These are phyloP conservation scores for Clarias platycephalus DNA, from an alignment of 2,797 vertebrate genomes.

Conservation along the genomic window DNA sequence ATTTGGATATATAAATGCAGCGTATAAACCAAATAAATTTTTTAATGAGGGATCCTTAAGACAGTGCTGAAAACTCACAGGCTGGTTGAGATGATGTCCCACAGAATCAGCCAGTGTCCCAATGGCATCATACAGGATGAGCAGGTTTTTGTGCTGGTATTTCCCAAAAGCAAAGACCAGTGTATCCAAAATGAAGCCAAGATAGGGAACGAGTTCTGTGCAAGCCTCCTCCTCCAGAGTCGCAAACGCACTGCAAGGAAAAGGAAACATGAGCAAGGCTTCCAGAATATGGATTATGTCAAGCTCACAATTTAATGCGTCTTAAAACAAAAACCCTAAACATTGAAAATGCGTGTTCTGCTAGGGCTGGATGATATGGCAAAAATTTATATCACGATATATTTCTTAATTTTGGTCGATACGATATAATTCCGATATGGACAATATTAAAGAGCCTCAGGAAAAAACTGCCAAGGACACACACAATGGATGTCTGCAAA, in stretches of 20 bases:
- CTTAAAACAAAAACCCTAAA: no score
- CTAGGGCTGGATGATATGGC: no score
- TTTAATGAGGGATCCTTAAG: neutral
- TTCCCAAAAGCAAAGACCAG: slow-evolving; percentile 94
- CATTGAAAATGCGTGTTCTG: no score
- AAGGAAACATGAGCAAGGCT: neutral
- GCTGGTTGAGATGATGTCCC: slow-evolving; percentile 94
- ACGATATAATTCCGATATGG: no score
- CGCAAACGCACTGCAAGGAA: slow-evolving; percentile 82
- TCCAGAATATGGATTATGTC: neutral
- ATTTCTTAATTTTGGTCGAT: no score
- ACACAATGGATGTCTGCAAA: no score
- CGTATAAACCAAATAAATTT: no score
- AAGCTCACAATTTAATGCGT: no score
- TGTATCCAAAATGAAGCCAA: slow-evolving; percentile 93
- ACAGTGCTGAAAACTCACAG: slow-evolving; percentile 68
- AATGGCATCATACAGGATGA: slow-evolving; percentile 94
- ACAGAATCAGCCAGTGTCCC: slow-evolving; percentile 93
- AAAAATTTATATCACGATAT: no score
- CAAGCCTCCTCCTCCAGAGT: slow-evolving; percentile 94
- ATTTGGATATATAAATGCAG: neutral
- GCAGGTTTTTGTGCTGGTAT: slow-evolving; percentile 95
- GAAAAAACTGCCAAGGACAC: no score
- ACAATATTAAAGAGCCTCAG: no score
- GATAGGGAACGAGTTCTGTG: slow-evolving; percentile 92